Evolutionary conservation across 35 echinoderm and acorn worm genomes (phyloP).

Genomic region (Amphiura filiformis): DNA sequence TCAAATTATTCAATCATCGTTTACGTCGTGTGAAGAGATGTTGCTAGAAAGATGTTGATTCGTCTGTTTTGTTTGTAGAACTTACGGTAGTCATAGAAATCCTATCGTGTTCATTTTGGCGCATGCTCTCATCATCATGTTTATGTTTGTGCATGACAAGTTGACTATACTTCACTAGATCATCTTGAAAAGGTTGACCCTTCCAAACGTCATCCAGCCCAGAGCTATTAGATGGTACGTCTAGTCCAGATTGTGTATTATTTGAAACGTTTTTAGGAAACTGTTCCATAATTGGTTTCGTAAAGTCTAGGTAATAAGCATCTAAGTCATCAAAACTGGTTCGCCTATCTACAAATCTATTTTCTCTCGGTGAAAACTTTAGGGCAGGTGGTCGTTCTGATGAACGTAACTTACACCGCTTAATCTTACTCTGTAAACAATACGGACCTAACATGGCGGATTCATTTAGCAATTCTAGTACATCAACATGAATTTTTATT

Average conservation of each 20-base stretch:
- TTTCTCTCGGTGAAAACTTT: constrained; percentile 35
- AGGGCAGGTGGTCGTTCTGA: constrained; percentile 6
- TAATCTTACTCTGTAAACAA: constrained; percentile 17
- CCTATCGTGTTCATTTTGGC: too few relatives aligned
- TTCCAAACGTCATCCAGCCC: not conserved
- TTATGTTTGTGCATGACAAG: not conserved
- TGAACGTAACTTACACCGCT: constrained; percentile 13
- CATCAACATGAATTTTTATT: constrained; percentile 37
- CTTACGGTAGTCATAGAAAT: too few relatives aligned
- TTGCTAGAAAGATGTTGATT: too few relatives aligned
- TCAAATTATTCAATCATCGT: too few relatives aligned
- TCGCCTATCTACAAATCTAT: constrained; percentile 29
- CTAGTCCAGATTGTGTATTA: too few relatives aligned
- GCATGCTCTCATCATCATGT: too few relatives aligned
- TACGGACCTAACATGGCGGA: constrained; percentile 2
- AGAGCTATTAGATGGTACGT: not conserved
- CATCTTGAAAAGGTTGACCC: not conserved
- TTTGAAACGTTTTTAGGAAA: not conserved
- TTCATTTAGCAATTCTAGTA: constrained; percentile 33
- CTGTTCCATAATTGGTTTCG: too few relatives aligned
- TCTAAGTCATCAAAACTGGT: constrained; percentile 25
- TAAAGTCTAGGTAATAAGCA: constrained; percentile 1
- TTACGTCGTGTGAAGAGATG: too few relatives aligned
- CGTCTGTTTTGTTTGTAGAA: too few relatives aligned
- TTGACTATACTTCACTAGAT: not conserved